Conservation (phyloP, 1,140 invertebrate species). For the Anagrus nilaparvatae region DNA sequence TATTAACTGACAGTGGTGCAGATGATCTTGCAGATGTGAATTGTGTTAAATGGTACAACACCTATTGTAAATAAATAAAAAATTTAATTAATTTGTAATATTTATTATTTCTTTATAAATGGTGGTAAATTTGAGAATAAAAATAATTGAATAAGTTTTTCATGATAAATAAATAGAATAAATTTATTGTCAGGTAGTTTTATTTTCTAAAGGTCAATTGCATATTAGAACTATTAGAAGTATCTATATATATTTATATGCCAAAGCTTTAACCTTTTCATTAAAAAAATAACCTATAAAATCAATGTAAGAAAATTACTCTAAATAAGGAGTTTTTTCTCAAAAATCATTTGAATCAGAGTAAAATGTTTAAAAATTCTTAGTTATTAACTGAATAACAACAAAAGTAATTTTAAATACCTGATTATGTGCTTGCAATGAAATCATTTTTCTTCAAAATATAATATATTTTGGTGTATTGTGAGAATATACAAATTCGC, state of each 20-base stretch:
- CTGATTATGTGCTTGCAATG: constrained; percentile 40
- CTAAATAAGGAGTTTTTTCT: background rate
- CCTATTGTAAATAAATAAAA: constrained; percentile 27
- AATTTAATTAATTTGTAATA: constrained; percentile 9
- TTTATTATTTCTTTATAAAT: background rate
- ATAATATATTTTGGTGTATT: too few species aligned
- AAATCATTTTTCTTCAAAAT: constrained; percentile 33
- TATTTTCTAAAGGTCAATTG: background rate
- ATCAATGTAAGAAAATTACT: background rate
- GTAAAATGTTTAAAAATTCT: background rate
- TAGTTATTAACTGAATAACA: background rate
- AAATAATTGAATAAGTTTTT: background rate
- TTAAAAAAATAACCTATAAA: background rate
- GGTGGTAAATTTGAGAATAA: background rate
- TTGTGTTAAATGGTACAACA: constrained; percentile 38
- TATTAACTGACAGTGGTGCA: constrained; percentile 21
- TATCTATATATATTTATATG: constrained; percentile 1
- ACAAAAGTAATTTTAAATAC: constrained; percentile 20
- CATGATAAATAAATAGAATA: constrained; percentile 1
- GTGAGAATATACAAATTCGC: too few species aligned
- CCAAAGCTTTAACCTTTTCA: too few species aligned
- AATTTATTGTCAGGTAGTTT: background rate
- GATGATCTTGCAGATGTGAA: constrained; percentile 32
- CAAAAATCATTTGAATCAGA: background rate
- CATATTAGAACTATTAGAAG: background rate